phyloP scores from a whole-genome alignment of 2,888 invertebrate species.

The Strigamia crassipes region DNA sequence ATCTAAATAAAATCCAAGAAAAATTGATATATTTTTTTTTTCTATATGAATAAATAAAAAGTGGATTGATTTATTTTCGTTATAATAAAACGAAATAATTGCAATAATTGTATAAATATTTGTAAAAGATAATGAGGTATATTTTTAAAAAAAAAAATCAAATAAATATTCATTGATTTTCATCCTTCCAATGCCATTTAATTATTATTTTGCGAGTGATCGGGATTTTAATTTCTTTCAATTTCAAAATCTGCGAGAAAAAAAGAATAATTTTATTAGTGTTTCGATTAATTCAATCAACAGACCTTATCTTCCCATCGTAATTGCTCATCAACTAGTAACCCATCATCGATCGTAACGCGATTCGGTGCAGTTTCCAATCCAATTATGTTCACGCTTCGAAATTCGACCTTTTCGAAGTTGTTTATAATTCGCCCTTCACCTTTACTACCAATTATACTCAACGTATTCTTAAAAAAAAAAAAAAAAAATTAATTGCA shows the following conservation, averaged over 20 bases:
- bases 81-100: too few relatives aligned
- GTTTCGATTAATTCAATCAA: background rate
- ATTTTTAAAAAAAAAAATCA: background rate
- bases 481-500: background rate
- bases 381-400: slow-evolving; percentile 18
- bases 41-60: too few relatives aligned
- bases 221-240: slow-evolving; percentile 7
- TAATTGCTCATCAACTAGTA: background rate
- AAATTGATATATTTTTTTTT: background rate
- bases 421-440: background rate
- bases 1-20: background rate
- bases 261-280: background rate
- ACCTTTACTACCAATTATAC: background rate
- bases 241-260: background rate
- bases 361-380: background rate
- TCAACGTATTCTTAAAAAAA: background rate
- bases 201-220: background rate
- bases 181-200: background rate
- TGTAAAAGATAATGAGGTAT: background rate
- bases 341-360: background rate
- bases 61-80: too few relatives aligned
- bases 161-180: background rate
- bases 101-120: background rate
- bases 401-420: background rate
- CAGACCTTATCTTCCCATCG: background rate